phyloP scores from a whole-genome alignment of 2,888 invertebrate species.

The Andrena chrysosceles region DNA sequence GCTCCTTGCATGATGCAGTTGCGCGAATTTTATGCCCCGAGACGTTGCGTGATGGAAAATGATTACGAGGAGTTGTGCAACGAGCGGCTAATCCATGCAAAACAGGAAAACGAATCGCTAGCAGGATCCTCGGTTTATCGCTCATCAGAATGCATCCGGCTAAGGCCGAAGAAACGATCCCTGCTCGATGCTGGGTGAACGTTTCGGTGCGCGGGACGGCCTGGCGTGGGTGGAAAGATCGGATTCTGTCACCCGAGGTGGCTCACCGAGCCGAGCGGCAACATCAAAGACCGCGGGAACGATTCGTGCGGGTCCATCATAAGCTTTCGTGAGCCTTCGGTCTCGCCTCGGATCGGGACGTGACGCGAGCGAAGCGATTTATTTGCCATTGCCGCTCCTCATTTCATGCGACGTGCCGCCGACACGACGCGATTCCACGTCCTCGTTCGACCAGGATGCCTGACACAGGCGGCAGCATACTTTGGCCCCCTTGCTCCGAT shows the following conservation, averaged over 20 bases:
- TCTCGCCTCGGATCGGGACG: constrained; percentile 82
- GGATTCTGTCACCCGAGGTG: constrained; percentile 75
- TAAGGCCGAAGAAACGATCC: neutral
- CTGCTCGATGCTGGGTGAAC: constrained; percentile 5
- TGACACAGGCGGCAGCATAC: constrained; percentile 9
- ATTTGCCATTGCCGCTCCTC: constrained; percentile 84
- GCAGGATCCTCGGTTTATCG: constrained; percentile 39
- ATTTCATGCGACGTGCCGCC: constrained; percentile 83
- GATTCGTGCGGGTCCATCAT: constrained; percentile 82
- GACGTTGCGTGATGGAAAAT: constrained; percentile 49
- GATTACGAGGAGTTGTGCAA: constrained; percentile 51
- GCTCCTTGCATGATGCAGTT: neutral
- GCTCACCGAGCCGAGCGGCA: constrained; percentile 77
- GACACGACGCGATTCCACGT: constrained; percentile 57
- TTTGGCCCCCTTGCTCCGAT: constrained; percentile 3
- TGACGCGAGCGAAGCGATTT: constrained; percentile 84
- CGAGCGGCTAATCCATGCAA: constrained; percentile 30
- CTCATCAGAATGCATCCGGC: constrained; percentile 47
- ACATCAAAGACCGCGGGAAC: constrained; percentile 81
- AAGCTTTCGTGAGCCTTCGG: constrained; percentile 81
- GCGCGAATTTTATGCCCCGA: constrained; percentile 1
- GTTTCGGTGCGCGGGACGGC: constrained; percentile 18
- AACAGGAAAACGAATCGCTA: constrained; percentile 56
- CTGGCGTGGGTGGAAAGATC: constrained; percentile 38
- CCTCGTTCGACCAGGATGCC: constrained; percentile 6